Evolutionary conservation across 2,797 vertebrate genomes (phyloP).

Genomic region (Cichlasoma orientale): DNA sequence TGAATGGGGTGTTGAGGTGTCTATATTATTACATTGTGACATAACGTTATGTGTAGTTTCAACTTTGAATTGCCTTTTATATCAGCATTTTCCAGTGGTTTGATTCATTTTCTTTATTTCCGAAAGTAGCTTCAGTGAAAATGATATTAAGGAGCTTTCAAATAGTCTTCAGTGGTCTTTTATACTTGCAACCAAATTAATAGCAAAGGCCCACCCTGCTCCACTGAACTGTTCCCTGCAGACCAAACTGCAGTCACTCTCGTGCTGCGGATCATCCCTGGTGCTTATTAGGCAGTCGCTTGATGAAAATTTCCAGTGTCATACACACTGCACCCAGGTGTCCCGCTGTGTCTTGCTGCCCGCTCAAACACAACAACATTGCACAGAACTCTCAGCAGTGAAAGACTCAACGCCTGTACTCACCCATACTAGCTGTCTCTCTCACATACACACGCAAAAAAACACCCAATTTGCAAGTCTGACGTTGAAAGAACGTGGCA

Average conservation of each 20-base stretch:
- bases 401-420: conserved; percentile 21
- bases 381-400: background rate
- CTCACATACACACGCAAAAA: background rate
- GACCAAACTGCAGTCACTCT: conserved; percentile 4
- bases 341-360: conserved; percentile 3
- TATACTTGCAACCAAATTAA: conserved; percentile 21
- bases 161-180: conserved; percentile 3
- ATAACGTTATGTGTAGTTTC: background rate
- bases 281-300: conserved; percentile 24
- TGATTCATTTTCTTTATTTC: background rate
- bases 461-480: conserved; percentile 10
- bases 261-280: conserved; percentile 17
- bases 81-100: background rate
- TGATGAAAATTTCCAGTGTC: conserved; percentile 45
- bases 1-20: background rate
- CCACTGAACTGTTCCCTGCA: conserved; percentile 37
- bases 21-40: background rate
- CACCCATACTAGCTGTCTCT: conserved; percentile 7
- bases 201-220: conserved; percentile 19
- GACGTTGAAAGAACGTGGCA: conserved; percentile 12
- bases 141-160: background rate
- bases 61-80: background rate
- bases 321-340: conserved; percentile 26
- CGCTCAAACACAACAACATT: conserved; percentile 16
- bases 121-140: background rate